A percentile compares a stretch with the other conserved stretches of the same genome.
These are phyloP conservation scores for Hipparchia sbordonii DNA, from an alignment of 2,888 invertebrate genomes.

Conservation along the genomic window DNA sequence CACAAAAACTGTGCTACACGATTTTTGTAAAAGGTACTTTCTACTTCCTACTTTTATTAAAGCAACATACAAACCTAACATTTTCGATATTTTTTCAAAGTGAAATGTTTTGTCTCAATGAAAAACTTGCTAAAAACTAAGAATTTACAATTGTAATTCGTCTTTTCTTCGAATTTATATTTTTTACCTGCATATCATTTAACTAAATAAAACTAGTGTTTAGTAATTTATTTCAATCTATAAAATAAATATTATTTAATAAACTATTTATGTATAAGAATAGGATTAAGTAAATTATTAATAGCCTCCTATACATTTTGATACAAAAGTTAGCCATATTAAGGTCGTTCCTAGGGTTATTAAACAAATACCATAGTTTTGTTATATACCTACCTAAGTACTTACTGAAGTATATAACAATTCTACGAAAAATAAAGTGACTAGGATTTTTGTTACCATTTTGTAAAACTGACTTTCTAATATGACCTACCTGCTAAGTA, in stretches of 20 bases:
- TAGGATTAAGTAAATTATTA: conserved; percentile 9
- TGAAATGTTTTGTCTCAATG: no score
- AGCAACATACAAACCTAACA: no score
- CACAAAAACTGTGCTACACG: no score
- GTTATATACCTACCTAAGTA: no score
- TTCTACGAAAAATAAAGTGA: neutral
- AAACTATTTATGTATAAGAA: neutral
- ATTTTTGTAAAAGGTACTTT: no score
- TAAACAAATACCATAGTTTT: neutral
- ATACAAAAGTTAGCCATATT: conserved; percentile 33
- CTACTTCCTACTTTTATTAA: no score
- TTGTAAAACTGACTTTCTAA: conserved; percentile 20
- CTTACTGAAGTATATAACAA: no score
- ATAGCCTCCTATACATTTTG: conserved; percentile 3
- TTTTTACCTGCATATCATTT: neutral
- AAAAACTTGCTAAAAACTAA: neutral
- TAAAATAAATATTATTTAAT: neutral
- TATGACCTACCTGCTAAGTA: neutral
- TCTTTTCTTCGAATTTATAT: no score
- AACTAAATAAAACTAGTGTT: conserved; percentile 12
- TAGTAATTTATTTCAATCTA: conserved; percentile 17
- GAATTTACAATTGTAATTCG: neutral
- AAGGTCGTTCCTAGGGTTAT: conserved; percentile 25
- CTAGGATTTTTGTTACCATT: conserved; percentile 30
- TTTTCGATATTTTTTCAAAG: no score